phyloP scores from a whole-genome alignment of 2,113 vertebrate species.

The Aythya baeri region DNA sequence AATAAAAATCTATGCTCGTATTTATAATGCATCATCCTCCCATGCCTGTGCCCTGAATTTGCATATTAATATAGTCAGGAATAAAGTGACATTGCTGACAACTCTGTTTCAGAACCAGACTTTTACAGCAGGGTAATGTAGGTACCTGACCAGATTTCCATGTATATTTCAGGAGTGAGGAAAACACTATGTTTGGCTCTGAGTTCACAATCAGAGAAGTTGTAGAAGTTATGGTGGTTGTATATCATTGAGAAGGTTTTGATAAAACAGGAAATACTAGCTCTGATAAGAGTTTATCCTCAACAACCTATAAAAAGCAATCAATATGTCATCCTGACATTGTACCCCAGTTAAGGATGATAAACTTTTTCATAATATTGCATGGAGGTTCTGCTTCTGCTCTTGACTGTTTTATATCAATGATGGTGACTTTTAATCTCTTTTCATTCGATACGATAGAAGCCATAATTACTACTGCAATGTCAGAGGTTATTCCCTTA shows the following conservation, averaged over 20 bases:
- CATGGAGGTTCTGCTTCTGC: neutral
- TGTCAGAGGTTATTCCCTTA: neutral
- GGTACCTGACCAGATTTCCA: neutral
- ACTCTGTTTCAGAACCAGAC: neutral
- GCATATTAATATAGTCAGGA: neutral
- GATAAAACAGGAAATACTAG: neutral
- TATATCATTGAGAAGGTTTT: neutral
- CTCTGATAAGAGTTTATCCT: neutral
- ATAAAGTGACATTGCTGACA: neutral
- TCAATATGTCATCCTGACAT: conserved; percentile 8
- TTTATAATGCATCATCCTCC: neutral
- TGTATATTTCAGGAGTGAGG: neutral
- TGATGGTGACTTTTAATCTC: neutral
- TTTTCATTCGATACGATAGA: neutral
- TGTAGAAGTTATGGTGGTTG: neutral
- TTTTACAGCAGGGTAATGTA: neutral
- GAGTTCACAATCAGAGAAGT: neutral
- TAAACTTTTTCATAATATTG: neutral
- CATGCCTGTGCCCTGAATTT: neutral
- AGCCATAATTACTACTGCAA: neutral
- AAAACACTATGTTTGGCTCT: neutral
- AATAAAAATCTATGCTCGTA: neutral
- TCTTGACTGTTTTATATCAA: neutral
- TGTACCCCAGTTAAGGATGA: neutral
- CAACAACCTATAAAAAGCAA: neutral